Base-by-base conservation (phyloP, 2,888 invertebrate species). In the Eulithis testata region DNA sequence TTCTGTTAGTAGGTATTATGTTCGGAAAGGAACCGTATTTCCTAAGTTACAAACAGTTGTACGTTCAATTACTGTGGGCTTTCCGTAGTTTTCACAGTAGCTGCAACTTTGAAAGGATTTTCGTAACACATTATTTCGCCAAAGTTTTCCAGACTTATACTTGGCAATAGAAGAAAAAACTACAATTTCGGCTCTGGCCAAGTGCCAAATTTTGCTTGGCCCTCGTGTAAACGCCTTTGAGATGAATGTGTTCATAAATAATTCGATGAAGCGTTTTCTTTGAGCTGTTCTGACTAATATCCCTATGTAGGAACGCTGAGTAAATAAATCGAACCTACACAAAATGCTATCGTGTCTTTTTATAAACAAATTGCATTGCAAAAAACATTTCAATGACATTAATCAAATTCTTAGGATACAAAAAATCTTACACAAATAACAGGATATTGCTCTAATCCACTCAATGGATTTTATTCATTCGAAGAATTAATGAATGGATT, bases 221-320 rank as follows among this genome's bases (percentile, higher is more conserved):
- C 72, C 71, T 71, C 67, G 71, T 76, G 68, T 70, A 78, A 74
- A 76, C 72, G 75, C 71, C 70, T 72, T 66, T 65, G 73, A 72
- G 78, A 72, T 73, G 76, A 77, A 81, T 81, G 79, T 79, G 76
- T 81, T 80, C 77, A 80, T 84, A 80, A 85, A 86, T 85, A 83
- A 83, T 82, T 79, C 79, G 70, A 76, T 66, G 68, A 62, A 64
- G 66, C 73, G 64, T 73, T 73, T 63, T 73, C 75, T 78, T 76
- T 74, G 71, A 76, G 72, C 60, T 71, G 65, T 65, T 54, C 11
- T 57, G 53, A 63, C 47, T 56, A 60, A 65, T 60, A 59, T 63
- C 21, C 40, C 59, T 63, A n/a, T 61, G 40, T 54, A 44, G 58
- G n/a, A 31, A 12, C 37, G 51, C 45, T 37, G 21, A 21, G 49